Evolutionary conservation across 2,113 vertebrate species (phyloP).

Genomic region (Phrynocephalus versicolor): DNA sequence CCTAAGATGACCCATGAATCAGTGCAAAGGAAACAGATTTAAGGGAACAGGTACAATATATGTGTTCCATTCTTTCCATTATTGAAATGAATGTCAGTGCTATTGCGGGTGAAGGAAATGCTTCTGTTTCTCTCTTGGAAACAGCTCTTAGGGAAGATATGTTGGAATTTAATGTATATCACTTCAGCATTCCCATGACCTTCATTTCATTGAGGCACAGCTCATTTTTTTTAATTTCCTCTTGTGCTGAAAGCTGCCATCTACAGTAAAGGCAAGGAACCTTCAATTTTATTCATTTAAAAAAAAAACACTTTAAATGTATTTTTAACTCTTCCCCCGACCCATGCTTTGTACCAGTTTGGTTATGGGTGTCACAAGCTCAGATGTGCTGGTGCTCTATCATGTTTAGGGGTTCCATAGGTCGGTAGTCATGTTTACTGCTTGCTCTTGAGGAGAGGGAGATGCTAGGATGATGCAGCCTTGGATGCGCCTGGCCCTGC

Average conservation of each 20-base stretch:
- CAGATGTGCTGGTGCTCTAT: background rate
- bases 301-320: background rate
- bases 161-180: too few species aligned
- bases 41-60: background rate
- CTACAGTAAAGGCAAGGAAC: background rate
- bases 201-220: background rate
- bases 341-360: background rate
- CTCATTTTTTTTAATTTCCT: too few species aligned
- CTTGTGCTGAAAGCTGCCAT: background rate
- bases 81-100: background rate
- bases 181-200: background rate
- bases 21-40: background rate
- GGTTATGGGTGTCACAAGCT: background rate
- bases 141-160: background rate
- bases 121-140: background rate
- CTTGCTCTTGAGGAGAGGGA: background rate
- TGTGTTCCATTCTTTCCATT: background rate
- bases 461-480: background rate
- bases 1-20: background rate
- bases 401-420: background rate
- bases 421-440: background rate
- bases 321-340: background rate
- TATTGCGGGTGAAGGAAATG: background rate
- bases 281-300: background rate
- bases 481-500: too few species aligned